Base-by-base conservation (phyloP, 2,888 invertebrate genomes). In the Dasysyrphus tricinctus region DNA sequence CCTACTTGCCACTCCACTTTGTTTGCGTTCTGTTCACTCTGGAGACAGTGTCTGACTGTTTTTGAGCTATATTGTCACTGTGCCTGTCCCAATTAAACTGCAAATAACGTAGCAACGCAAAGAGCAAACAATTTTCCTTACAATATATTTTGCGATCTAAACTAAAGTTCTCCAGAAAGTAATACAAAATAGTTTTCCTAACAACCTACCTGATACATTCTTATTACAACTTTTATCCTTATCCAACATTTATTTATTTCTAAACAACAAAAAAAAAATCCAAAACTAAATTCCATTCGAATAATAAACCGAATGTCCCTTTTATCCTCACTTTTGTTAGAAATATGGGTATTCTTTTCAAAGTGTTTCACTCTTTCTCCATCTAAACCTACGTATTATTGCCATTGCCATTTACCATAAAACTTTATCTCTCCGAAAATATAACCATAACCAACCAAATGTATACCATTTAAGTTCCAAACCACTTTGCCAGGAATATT, bases 401-500 rank as follows among this genome's bases (percentile, higher is more conserved):
- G n/a, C 14, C 34, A 42, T 19, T 49, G 11, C 49, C 49, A 42
- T 47, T 44, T 47, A 16, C 47, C 65, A 67, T 49, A 69, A 69
- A 69, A 69, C 69, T 69, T 69, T 69, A 69, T 69, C 69, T 54
- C 69, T 37, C 9, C 19, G 8, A 49, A 34, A 16, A 42, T 63
- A 63, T 24, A 24, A 44, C 47, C 32, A 37, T 49, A 37, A 51
- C 37, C 37, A 67, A 51, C 67, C 24, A 34, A 65, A 65, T 65
- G 65, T n/a, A n/a, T 65, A 65, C 67, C 47, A 67, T 67, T 67
- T 67, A 34, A 19, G 67, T 67, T 67, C 37, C 19, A 67, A 61
- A 67, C 67, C 47, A 49, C 49, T 67, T 61, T 49, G 37, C 49
- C 47, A 49, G 56, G 61, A 69, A 72, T 73, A 76, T 77, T 80